phyloP scores from a whole-genome alignment of 2,888 invertebrate species.

The Malacosoma neustria region DNA sequence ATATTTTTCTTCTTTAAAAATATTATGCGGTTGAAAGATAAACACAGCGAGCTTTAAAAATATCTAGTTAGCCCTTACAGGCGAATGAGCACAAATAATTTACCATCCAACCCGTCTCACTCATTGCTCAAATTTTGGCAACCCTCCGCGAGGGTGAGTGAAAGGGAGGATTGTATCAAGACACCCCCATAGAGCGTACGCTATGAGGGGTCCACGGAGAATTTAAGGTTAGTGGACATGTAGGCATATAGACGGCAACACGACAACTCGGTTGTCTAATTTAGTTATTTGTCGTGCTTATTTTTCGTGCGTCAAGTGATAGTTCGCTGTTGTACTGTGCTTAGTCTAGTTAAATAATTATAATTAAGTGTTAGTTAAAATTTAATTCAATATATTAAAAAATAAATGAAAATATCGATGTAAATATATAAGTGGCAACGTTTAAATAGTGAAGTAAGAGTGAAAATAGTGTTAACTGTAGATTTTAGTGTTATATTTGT shows the following conservation, averaged over 20 bases:
- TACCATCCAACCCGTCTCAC: background rate
- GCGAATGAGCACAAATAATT: constrained; percentile 1
- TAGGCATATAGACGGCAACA: constrained; percentile 75
- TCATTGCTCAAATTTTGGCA: constrained; percentile 7
- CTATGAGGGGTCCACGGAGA: constrained; percentile 60
- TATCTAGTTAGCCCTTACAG: background rate
- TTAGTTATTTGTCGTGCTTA: constrained; percentile 73
- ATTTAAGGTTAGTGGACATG: constrained; percentile 76
- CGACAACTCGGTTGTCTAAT: constrained; percentile 74
- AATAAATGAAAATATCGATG: background rate
- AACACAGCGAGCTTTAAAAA: background rate
- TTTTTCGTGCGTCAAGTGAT: constrained; percentile 71
- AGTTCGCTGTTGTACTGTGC: constrained; percentile 61
- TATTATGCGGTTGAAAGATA: too few species aligned
- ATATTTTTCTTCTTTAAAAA: too few species aligned
- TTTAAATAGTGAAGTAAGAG: too few species aligned
- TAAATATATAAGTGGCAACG: background rate
- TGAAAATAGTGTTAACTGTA: constrained; percentile 17
- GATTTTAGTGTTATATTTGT: constrained; percentile 5
- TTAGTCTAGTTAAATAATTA: constrained; percentile 27
- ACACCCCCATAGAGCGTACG: constrained; percentile 65
- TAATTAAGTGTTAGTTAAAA: constrained; percentile 19
- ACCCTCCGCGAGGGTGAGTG: constrained; percentile 50
- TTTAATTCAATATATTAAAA: background rate
- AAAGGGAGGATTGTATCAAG: constrained; percentile 68